These are phyloP conservation scores for Lontra canadensis DNA, from an alignment of 2,113 vertebrate genomes.

Conservation along the genomic window DNA sequence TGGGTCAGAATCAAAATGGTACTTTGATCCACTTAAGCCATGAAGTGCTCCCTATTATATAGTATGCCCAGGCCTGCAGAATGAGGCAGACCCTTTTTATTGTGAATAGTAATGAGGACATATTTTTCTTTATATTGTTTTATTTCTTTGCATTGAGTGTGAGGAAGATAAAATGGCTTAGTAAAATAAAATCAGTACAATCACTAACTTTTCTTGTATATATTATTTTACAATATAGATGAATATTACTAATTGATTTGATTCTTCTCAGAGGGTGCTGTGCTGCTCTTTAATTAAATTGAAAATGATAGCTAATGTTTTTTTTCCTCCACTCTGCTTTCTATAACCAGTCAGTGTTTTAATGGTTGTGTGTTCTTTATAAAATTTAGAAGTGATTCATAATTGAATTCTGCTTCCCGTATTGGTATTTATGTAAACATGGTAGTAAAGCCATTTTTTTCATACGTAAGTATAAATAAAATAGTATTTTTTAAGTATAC, in stretches of 20 bases:
- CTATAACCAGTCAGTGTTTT: conserved; percentile 73
- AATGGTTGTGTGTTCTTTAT: conserved; percentile 73
- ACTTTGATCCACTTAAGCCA: conserved; percentile 3
- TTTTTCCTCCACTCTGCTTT: conserved; percentile 67
- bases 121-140: conserved; percentile 63
- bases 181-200: conserved; percentile 79
- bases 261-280: conserved; percentile 71
- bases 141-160: conserved; percentile 61
- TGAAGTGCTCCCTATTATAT: conserved; percentile 47
- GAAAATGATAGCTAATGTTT: conserved; percentile 68
- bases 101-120: conserved; percentile 59
- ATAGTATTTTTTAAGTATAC: conserved; percentile 82
- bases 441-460: conserved; percentile 74
- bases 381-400: conserved; percentile 67
- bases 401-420: conserved; percentile 46
- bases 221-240: conserved; percentile 50
- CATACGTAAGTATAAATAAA: conserved; percentile 85
- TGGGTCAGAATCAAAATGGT: not conserved
- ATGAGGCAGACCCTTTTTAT: conserved; percentile 30
- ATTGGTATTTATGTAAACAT: conserved; percentile 72
- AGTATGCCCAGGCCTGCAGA: not conserved
- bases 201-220: conserved; percentile 71
- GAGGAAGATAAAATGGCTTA: conserved; percentile 52
- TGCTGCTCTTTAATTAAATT: conserved; percentile 72
- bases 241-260: conserved; percentile 67